phyloP scores from a whole-genome alignment of 2,797 vertebrate species.

The Lagodon rhomboides region DNA sequence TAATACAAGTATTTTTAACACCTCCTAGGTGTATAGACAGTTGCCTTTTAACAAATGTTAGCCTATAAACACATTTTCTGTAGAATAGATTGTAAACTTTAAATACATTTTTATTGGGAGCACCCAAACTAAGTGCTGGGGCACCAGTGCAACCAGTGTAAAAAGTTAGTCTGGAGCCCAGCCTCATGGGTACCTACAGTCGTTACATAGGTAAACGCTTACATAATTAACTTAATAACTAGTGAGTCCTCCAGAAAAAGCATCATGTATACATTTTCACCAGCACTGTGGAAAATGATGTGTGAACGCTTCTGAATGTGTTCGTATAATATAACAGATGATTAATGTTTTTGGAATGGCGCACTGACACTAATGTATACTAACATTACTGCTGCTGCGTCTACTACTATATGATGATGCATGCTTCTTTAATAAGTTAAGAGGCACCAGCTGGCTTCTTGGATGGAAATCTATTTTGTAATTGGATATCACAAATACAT shows the following conservation, averaged over 20 bases:
- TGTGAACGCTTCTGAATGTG: not conserved
- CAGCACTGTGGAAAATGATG: not conserved
- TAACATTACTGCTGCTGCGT: not conserved
- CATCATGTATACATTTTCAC: not conserved
- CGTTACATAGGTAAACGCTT: not conserved
- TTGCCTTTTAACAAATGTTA: too few relatives aligned
- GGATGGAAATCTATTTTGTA: conserved; percentile 25
- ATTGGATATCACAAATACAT: conserved; percentile 16
- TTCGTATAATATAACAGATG: not conserved
- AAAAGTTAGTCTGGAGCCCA: too few relatives aligned
- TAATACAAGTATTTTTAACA: too few relatives aligned
- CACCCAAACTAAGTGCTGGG: too few relatives aligned
- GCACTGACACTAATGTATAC: not conserved
- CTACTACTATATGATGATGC: not conserved
- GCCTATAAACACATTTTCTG: too few relatives aligned
- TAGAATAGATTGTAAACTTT: too few relatives aligned
- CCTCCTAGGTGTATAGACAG: too few relatives aligned
- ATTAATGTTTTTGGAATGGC: not conserved
- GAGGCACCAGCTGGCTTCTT: conserved; percentile 7
- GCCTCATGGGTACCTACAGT: too few relatives aligned
- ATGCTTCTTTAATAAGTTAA: conserved; percentile 8
- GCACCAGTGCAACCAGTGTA: too few relatives aligned
- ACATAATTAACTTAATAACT: not conserved
- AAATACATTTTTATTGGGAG: too few relatives aligned
- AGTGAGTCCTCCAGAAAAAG: not conserved